Conservation (phyloP, 2,888 invertebrate species). For the Carpatolechia fugitivella region DNA sequence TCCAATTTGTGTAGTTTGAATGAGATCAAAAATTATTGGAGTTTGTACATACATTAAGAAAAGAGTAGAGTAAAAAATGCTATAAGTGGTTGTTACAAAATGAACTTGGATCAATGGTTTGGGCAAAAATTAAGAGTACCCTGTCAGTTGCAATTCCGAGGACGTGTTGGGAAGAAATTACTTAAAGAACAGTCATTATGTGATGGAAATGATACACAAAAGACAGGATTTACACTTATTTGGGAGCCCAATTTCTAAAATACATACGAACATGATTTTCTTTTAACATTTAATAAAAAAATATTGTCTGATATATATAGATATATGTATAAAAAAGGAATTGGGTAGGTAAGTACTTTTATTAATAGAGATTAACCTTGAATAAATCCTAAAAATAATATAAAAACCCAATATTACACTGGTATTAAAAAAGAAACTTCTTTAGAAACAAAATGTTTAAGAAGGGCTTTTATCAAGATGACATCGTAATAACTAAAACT, state of each 20-base stretch:
- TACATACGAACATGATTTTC: slow-evolving; percentile 1
- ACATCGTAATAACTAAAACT: slow-evolving; percentile 37
- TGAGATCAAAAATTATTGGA: too few relatives aligned
- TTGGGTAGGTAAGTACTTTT: too few relatives aligned
- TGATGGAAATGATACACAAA: slow-evolving; percentile 14
- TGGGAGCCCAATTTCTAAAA: slow-evolving; percentile 2
- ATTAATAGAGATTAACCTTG: too few relatives aligned
- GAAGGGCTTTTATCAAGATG: not conserved
- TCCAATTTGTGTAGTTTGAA: too few relatives aligned
- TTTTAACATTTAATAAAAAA: too few relatives aligned
- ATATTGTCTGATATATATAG: too few relatives aligned
- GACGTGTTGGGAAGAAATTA: slow-evolving; percentile 23
- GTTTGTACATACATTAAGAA: too few relatives aligned
- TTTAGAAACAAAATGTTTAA: too few relatives aligned
- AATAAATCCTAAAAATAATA: too few relatives aligned
- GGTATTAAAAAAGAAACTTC: too few relatives aligned
- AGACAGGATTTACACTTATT: slow-evolving; percentile 8
- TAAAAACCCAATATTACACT: too few relatives aligned
- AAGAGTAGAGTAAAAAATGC: not conserved
- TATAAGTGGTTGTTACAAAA: slow-evolving; percentile 17
- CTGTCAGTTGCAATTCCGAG: slow-evolving; percentile 18
- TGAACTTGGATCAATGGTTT: slow-evolving; percentile 25
- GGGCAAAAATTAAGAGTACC: slow-evolving; percentile 21
- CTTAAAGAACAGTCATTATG: slow-evolving; percentile 23
- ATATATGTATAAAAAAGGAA: too few relatives aligned